Base-by-base conservation (phyloP, 2,113 vertebrate genomes). In the Odocoileus virginianus region DNA sequence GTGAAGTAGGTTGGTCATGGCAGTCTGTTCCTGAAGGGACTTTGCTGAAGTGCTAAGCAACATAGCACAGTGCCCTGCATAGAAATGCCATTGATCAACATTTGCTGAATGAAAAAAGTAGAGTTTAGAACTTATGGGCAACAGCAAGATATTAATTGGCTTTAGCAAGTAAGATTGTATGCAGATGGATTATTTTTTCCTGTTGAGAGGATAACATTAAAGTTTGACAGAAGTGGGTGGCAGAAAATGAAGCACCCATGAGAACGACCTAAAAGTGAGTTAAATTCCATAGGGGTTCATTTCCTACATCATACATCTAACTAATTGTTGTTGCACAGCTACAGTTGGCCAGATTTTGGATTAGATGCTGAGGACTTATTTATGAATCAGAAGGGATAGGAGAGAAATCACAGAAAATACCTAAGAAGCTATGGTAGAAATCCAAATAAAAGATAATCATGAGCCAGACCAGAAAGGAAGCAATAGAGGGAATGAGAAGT, bases 151-250 rank as follows among this genome's bases (percentile, higher is more conserved):
- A 84, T 50, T 83, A 89, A 89, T 92, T 33, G 23, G 25, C 45
- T 94, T 94, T 79, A 67, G n/a, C 71, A 85, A 87, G 14, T 89
- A 23, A 95, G 52, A 96, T 74, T 94, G 61, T 92, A 43, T 92
- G 96, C 93, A 94, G 52, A 93, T 64, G 33, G 50, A 92, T 81
- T 74, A 71, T 45, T 97, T 85, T 71, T 33, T 83, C 40, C 79
- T 60, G 2, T 11, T 28, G 10, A 94, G 50, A 87, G 4, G 81
- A 64, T 94, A 87, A 87, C 40, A 47, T 84, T 93, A 81, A 82
- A 43, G 11, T 61, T 50, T 92, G 84, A 97, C 43, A 54, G 87
- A 95, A 7, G 60, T 97, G 57, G 50, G 40, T 97, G 79, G 55
- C 15, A 96, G 50, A 87, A 91, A 96, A 94, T 94, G 61, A 88